A percentile compares a stretch with the other conserved stretches of the same genome.
Conservation (phyloP, 2,888 invertebrate genomes). For the Idaea aversata region DNA sequence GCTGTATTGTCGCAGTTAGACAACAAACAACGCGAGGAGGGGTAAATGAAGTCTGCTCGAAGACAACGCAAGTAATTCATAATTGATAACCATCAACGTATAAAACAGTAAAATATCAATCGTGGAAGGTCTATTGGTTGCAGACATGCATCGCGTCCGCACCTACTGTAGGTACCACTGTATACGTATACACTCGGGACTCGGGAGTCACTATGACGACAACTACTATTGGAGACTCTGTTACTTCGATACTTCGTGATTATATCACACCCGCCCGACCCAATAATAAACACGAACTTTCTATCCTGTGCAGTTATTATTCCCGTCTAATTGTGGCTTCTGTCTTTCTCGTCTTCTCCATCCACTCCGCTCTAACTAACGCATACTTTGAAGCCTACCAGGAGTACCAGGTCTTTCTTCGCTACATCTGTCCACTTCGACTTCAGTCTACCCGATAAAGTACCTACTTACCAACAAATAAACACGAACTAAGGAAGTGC, state of each 20-base stretch:
- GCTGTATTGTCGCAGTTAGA: too few species aligned
- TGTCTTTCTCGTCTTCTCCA: too few species aligned
- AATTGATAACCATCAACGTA: not conserved
- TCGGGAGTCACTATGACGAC: constrained; percentile 10
- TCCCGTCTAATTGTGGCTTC: not conserved
- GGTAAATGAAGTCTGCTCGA: too few species aligned
- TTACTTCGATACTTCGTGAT: constrained; percentile 16
- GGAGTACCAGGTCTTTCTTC: too few species aligned
- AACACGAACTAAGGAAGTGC: not conserved
- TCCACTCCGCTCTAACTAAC: too few species aligned
- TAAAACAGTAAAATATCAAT: not conserved
- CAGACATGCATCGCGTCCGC: not conserved
- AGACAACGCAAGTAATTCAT: not conserved
- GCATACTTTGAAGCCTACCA: too few species aligned
- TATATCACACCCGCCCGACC: not conserved
- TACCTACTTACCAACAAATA: not conserved
- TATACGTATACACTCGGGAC: not conserved
- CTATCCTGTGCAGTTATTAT: not conserved
- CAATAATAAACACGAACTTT: not conserved
- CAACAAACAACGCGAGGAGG: not conserved
- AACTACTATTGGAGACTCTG: constrained; percentile 5
- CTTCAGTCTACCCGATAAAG: too few species aligned
- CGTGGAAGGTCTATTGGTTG: not conserved
- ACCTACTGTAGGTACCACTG: not conserved
- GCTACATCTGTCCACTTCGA: too few species aligned